Percentiles rank a stretch among this genome's conserved stretches.
These are phyloP conservation scores for Plemyria rubiginata DNA, from an alignment of 2,888 invertebrate species.

Conservation along the genomic window DNA sequence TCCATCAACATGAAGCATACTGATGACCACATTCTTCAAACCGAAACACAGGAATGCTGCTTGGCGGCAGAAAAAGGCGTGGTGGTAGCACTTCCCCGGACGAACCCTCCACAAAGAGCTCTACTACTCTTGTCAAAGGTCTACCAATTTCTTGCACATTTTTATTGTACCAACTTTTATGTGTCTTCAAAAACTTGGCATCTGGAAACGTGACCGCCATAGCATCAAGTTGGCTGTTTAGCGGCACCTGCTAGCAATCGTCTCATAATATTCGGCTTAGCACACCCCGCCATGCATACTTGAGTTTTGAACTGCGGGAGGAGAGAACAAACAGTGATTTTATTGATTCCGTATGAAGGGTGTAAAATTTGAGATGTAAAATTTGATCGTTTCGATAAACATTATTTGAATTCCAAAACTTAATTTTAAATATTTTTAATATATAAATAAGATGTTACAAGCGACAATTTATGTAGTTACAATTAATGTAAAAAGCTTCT, in stretches of 20 bases:
- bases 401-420: not conserved
- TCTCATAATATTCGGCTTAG: slow-evolving; percentile 86
- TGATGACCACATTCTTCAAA: too few relatives aligned
- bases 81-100: too few relatives aligned
- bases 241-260: slow-evolving; percentile 80
- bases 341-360: slow-evolving; percentile 42
- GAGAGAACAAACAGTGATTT: slow-evolving; percentile 40
- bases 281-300: slow-evolving; percentile 56
- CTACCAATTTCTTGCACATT: not conserved
- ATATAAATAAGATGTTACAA: too few relatives aligned
- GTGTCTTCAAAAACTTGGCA: slow-evolving; percentile 34
- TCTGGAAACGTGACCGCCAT: slow-evolving; percentile 59
- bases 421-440: too few relatives aligned
- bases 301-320: slow-evolving; percentile 35
- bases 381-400: slow-evolving; percentile 41
- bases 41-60: too few relatives aligned
- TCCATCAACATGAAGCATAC: too few relatives aligned
- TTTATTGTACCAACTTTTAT: slow-evolving; percentile 32
- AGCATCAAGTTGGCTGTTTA: slow-evolving; percentile 74
- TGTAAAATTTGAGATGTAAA: slow-evolving; percentile 29
- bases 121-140: too few relatives aligned
- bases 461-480: too few relatives aligned
- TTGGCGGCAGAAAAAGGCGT: too few relatives aligned
- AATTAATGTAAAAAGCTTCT: too few relatives aligned
- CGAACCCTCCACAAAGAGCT: too few relatives aligned